Evolutionary conservation across 2,113 vertebrate genomes (phyloP).

Genomic region (Tamias sibiricus): DNA sequence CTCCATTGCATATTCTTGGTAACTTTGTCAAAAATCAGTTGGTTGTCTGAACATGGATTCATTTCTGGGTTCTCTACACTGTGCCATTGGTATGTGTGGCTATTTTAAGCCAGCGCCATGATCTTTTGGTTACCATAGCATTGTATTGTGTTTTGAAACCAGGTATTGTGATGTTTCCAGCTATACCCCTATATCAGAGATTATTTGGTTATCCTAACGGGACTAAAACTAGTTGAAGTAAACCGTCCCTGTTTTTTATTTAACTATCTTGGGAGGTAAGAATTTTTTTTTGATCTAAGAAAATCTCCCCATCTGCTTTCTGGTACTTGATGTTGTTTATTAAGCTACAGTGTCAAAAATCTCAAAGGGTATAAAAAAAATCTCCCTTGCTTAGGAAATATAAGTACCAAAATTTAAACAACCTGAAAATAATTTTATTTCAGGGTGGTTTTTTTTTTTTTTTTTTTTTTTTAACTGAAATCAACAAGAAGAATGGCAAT

Average conservation of each 20-base stretch:
- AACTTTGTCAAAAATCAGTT: neutral
- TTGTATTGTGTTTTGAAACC: neutral
- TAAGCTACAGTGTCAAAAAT: neutral
- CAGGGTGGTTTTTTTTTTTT: neutral
- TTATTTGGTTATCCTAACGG: neutral
- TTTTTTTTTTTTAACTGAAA: neutral
- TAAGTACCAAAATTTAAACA: neutral
- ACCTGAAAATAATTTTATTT: neutral
- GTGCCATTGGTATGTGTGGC: neutral
- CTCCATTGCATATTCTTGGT: neutral
- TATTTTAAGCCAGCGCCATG: neutral
- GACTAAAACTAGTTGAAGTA: neutral
- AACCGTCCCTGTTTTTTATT: neutral
- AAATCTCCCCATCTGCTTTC: neutral
- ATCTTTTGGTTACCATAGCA: neutral
- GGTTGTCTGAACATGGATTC: neutral
- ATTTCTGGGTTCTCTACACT: neutral
- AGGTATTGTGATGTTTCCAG: neutral
- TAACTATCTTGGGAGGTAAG: neutral
- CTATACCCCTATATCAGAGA: neutral
- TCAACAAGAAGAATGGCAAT: neutral
- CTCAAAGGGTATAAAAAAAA: slow-evolving; percentile 13
- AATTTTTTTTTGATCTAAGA: neutral
- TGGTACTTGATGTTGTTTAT: neutral
- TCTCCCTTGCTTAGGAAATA: neutral